Evolutionary conservation across 2,113 vertebrate species (phyloP).

Genomic region (Tetrax tetrax): DNA sequence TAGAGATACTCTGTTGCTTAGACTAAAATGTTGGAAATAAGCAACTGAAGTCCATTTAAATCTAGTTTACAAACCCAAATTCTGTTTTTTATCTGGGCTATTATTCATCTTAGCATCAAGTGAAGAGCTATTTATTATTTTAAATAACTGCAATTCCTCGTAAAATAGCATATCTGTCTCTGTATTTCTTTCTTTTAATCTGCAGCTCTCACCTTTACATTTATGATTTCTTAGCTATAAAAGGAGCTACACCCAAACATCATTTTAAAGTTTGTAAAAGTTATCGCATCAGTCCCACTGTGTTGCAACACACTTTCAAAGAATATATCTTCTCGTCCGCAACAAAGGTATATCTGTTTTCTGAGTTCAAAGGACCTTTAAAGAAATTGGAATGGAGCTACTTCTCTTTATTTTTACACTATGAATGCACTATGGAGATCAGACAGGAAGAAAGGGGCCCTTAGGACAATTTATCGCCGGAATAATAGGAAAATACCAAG

Average conservation of each 20-base stretch:
- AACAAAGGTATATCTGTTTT: background rate
- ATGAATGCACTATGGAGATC: background rate
- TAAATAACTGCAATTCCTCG: background rate
- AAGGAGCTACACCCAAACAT: background rate
- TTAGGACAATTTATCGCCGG: background rate
- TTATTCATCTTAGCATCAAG: conserved; percentile 21
- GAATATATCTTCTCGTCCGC: background rate
- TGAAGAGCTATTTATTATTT: conserved; percentile 40
- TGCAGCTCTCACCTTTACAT: background rate
- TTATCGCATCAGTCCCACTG: background rate
- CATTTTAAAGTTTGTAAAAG: background rate
- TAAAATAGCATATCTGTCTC: background rate
- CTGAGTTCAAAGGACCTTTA: background rate
- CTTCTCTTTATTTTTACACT: background rate
- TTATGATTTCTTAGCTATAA: conserved; percentile 15
- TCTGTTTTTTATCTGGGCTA: background rate
- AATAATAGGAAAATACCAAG: background rate
- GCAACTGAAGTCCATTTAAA: conserved; percentile 7
- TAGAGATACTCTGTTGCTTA: background rate
- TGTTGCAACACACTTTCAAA: background rate
- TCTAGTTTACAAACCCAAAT: background rate
- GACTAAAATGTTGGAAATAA: background rate
- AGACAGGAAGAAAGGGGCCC: background rate
- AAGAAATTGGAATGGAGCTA: background rate
- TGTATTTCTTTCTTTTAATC: conserved; percentile 26